Evolutionary conservation across 2,797 vertebrate species (phyloP).

Genomic region (Acanthornis magna): DNA sequence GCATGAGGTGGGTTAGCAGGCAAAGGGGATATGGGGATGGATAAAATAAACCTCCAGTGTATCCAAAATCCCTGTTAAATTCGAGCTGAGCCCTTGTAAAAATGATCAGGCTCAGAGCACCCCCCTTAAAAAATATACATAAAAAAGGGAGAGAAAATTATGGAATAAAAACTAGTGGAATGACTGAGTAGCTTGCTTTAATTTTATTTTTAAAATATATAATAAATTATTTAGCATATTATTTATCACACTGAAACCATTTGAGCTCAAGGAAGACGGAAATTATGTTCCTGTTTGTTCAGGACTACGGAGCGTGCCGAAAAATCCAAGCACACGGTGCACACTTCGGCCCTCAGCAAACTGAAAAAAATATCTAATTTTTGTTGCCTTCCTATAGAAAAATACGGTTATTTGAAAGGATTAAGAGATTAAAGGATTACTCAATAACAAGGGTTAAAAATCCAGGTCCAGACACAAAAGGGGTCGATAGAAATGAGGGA

Average conservation of each 20-base stretch:
- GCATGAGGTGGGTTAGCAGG: background rate
- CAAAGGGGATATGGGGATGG: background rate
- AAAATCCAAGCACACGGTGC: background rate
- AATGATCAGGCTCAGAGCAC: background rate
- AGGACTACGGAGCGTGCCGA: background rate
- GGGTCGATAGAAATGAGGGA: background rate
- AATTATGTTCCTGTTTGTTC: background rate
- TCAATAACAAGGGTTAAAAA: constrained; percentile 29
- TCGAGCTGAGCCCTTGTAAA: background rate
- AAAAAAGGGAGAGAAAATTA: background rate
- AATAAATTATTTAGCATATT: background rate
- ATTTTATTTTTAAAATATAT: background rate
- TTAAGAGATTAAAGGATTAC: constrained; percentile 31
- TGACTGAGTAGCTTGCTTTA: background rate
- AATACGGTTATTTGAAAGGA: constrained; percentile 22
- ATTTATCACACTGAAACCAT: background rate
- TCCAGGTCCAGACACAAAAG: constrained; percentile 19
- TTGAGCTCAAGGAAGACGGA: background rate
- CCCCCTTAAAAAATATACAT: background rate
- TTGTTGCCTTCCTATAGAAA: background rate
- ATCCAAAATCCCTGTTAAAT: constrained; percentile 29
- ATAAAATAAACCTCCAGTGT: background rate
- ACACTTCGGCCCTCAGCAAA: background rate
- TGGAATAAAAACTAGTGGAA: background rate
- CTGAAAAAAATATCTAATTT: background rate